phyloP scores from a whole-genome alignment of 2,797 vertebrate species.

The Gymnoscopelus braueri region DNA sequence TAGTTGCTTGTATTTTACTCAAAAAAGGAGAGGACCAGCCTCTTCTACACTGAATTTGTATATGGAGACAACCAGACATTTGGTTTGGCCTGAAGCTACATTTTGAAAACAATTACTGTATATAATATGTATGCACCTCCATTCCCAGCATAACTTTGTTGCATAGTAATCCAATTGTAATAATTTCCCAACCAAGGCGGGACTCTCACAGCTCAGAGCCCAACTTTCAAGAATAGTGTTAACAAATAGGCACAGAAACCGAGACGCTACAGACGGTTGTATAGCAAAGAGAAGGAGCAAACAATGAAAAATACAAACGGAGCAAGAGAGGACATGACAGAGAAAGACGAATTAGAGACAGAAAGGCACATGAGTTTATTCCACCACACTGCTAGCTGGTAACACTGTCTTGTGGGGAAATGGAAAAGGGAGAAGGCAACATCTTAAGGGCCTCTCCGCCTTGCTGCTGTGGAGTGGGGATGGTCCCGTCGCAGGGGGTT shows the following conservation, averaged over 20 bases:
- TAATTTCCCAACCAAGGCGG: neutral
- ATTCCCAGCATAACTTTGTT: conserved; percentile 27
- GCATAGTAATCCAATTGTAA: conserved; percentile 54
- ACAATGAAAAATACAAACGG: neutral
- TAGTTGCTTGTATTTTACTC: conserved; percentile 35
- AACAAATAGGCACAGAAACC: neutral
- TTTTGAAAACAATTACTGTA: conserved; percentile 13
- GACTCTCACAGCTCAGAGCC: conserved; percentile 3
- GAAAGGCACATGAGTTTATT: conserved; percentile 47
- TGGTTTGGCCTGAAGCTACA: conserved; percentile 30
- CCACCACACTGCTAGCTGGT: conserved; percentile 26
- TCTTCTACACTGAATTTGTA: conserved; percentile 42
- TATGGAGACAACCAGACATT: conserved; percentile 41
- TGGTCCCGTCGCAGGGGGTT: neutral
- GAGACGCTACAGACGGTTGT: neutral
- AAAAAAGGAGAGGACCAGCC: conserved; percentile 65
- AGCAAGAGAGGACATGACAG: neutral
- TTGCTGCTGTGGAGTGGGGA: conserved; percentile 13
- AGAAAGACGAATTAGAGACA: conserved; percentile 16
- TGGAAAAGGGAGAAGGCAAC: conserved; percentile 3
- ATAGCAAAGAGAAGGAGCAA: neutral
- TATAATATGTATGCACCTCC: neutral
- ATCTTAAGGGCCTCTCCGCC: conserved; percentile 1
- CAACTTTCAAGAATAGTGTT: neutral
- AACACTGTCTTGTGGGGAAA: neutral